Percentiles rank a stretch among this genome's conserved stretches.
Conservation (phyloP, 2,888 invertebrate genomes). For the Agriopis aurantiaria region DNA sequence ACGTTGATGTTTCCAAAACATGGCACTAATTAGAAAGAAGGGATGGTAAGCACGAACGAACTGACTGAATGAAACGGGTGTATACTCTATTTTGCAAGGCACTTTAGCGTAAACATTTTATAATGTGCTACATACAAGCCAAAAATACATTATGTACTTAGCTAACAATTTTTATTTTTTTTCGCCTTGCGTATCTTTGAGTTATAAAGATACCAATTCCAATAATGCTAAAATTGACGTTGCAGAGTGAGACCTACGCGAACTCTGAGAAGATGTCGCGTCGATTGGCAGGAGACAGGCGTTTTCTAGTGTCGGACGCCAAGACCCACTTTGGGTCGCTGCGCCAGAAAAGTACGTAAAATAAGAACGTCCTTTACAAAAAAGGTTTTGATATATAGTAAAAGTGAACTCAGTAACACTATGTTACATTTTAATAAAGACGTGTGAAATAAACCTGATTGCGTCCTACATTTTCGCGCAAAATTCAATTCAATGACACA, state of each 20-base stretch:
- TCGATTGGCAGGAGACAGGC: too few species aligned
- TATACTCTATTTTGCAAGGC: not conserved
- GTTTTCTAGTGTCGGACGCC: not conserved
- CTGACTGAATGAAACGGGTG: not conserved
- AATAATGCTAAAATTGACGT: not conserved
- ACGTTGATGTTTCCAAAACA: constrained; percentile 24
- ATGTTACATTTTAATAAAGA: too few species aligned
- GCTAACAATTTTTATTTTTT: too few species aligned
- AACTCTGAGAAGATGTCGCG: too few species aligned
- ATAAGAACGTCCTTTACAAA: not conserved
- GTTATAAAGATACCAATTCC: too few species aligned
- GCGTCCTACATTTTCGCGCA: constrained; percentile 11
- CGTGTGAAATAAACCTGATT: constrained; percentile 10
- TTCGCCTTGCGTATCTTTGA: too few species aligned
- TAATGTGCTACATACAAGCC: not conserved
- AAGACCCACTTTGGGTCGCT: not conserved
- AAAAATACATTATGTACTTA: too few species aligned
- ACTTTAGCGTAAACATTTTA: not conserved
- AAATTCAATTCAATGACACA: constrained; percentile 34
- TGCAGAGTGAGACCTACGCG: not conserved
- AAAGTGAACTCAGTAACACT: too few species aligned
- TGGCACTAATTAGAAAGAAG: constrained; percentile 15
- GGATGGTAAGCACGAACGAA: not conserved
- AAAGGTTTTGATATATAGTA: not conserved
- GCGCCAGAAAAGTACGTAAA: not conserved